Evolutionary conservation across 2,113 vertebrate genomes (phyloP).

Genomic region (Reinhardtius hippoglossoides): DNA sequence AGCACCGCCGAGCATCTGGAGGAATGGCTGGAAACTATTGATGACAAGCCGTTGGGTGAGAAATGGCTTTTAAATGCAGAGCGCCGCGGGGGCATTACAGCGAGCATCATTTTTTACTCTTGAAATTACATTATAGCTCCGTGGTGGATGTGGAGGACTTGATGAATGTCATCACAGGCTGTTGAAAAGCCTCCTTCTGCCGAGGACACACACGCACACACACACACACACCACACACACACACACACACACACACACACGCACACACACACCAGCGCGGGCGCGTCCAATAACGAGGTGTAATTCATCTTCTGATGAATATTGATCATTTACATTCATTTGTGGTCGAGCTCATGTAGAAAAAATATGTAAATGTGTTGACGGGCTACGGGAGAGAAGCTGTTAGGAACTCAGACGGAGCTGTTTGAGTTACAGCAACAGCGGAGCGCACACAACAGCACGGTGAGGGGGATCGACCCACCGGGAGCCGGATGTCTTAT

Average conservation of each 20-base stretch:
- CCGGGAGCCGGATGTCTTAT: not conserved
- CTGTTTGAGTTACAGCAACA: not conserved
- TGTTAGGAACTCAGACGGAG: not conserved
- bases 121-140: conserved; percentile 74
- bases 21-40: conserved; percentile 36
- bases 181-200: conserved; percentile 10
- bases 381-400: not conserved
- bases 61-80: conserved; percentile 62
- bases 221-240: not conserved
- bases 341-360: conserved; percentile 21
- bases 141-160: conserved; percentile 69
- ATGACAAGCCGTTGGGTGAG: conserved; percentile 61
- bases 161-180: conserved; percentile 69
- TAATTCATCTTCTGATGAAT: conserved; percentile 58
- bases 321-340: conserved; percentile 62
- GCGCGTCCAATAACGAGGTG: conserved; percentile 30
- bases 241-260: too few species aligned
- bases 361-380: conserved; percentile 44
- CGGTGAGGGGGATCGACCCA: too few species aligned
- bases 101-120: conserved; percentile 68
- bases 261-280: conserved; percentile 14
- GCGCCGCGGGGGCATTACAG: conserved; percentile 40
- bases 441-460: not conserved
- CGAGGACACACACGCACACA: not conserved
- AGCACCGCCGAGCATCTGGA: conserved; percentile 48